Percentiles rank a stretch among this genome's conserved stretches.
Conservation (phyloP, 2,888 invertebrate genomes). For the Netelia virgata region DNA sequence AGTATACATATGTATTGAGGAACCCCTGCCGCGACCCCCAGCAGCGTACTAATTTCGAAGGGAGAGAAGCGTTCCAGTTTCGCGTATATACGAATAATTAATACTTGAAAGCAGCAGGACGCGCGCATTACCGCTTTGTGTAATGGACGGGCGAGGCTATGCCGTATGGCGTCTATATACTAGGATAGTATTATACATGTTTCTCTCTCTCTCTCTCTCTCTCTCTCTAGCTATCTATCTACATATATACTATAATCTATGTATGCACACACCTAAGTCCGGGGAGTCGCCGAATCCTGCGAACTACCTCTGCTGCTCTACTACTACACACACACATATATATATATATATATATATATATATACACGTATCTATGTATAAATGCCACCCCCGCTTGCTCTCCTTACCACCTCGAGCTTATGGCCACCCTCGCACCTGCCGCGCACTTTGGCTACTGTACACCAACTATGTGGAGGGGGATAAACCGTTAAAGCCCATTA, state of each 20-base stretch:
- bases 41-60: conserved; percentile 31
- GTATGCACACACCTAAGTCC: conserved; percentile 11
- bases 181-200: neutral
- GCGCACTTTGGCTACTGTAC: conserved; percentile 65
- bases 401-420: conserved; percentile 47
- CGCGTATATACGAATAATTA: conserved; percentile 55
- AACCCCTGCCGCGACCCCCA: neutral
- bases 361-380: conserved; percentile 13
- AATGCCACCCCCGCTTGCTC: conserved; percentile 28
- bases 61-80: conserved; percentile 32
- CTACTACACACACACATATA: neutral
- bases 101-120: conserved; percentile 55
- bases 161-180: conserved; percentile 13
- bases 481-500: conserved; percentile 72
- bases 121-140: conserved; percentile 49
- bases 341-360: neutral
- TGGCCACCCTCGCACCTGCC: conserved; percentile 68
- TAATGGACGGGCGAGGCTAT: conserved; percentile 45
- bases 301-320: conserved; percentile 24
- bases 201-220: too few relatives aligned
- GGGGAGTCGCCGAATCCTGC: conserved; percentile 32
- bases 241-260: neutral
- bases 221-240: too few relatives aligned
- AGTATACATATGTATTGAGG: neutral
- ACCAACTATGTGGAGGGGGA: conserved; percentile 61